Evolutionary conservation across 2,888 invertebrate genomes (phyloP).

Genomic region (Dusona sp.): DNA sequence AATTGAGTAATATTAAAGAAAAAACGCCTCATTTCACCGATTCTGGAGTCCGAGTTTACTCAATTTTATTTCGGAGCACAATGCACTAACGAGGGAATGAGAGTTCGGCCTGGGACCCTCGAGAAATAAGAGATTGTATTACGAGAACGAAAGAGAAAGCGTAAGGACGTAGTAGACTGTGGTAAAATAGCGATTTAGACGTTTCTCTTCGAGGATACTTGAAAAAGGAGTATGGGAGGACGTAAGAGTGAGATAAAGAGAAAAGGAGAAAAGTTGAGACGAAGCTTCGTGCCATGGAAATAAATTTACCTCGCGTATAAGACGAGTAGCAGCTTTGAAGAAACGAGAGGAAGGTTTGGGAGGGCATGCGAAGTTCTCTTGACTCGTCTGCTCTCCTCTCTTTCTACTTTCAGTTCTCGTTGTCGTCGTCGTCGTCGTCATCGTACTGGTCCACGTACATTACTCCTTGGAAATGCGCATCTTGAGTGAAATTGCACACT

Average conservation of each 20-base stretch:
- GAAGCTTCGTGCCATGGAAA: constrained; percentile 61
- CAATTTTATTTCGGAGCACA: constrained; percentile 27
- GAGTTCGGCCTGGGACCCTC: constrained; percentile 18
- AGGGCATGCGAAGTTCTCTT: constrained; percentile 43
- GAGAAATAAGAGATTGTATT: constrained; percentile 33
- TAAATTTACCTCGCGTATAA: constrained; percentile 65
- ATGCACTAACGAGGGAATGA: constrained; percentile 61
- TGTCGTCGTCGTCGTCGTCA: constrained; percentile 25
- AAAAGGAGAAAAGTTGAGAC: constrained; percentile 24
- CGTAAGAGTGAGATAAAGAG: constrained; percentile 11
- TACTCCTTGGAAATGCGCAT: constrained; percentile 68
- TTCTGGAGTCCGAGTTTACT: neutral
- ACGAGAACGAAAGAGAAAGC: constrained; percentile 13
- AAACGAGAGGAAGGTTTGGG: constrained; percentile 26
- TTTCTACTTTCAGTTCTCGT: constrained; percentile 36
- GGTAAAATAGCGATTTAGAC: constrained; percentile 66
- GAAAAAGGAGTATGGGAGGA: constrained; percentile 23
- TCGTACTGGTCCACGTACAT: constrained; percentile 54
- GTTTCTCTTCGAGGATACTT: constrained; percentile 37
- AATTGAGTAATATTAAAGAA: neutral
- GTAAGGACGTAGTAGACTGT: constrained; percentile 32
- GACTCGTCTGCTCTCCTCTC: constrained; percentile 25
- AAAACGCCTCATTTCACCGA: neutral
- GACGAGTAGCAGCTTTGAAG: constrained; percentile 64
- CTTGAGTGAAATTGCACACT: constrained; percentile 68